A percentile compares a stretch with the other conserved stretches of the same genome.
phyloP scores from a whole-genome alignment of 2,888 invertebrate species.

The Euzophera pinguis region DNA sequence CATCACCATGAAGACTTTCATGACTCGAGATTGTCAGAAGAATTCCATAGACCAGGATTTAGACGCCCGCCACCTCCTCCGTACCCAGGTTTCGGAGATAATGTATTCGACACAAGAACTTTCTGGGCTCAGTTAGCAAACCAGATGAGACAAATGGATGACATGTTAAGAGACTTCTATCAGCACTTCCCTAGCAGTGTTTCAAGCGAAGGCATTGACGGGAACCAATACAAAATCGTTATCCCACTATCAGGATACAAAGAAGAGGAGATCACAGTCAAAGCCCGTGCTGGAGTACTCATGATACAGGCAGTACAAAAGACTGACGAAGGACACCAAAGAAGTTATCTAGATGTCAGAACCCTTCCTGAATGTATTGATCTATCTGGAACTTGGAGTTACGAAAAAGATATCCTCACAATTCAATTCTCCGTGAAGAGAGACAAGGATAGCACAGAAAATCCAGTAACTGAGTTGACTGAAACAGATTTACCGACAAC shows the following conservation, averaged over 20 bases:
- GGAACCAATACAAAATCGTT: constrained; percentile 49
- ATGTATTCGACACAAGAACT: constrained; percentile 48
- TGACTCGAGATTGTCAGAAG: background rate
- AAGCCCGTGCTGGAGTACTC: constrained; percentile 51
- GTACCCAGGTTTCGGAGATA: constrained; percentile 29
- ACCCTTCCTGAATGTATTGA: constrained; percentile 45
- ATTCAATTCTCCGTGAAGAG: constrained; percentile 49
- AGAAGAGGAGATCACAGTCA: constrained; percentile 60
- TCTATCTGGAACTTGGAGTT: constrained; percentile 54
- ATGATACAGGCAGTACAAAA: constrained; percentile 58
- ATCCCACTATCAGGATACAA: constrained; percentile 47
- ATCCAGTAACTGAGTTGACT: constrained; percentile 17
- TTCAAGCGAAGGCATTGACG: constrained; percentile 37
- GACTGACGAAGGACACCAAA: constrained; percentile 24
- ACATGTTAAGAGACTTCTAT: constrained; percentile 40
- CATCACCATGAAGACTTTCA: constrained; percentile 9
- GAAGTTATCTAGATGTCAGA: constrained; percentile 45
- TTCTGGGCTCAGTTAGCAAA: constrained; percentile 50
- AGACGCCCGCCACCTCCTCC: constrained; percentile 17
- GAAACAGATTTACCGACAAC: constrained; percentile 12
- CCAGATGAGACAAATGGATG: constrained; percentile 47
- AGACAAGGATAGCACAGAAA: constrained; percentile 14
- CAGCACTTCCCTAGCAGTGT: constrained; percentile 39
- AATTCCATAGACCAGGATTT: constrained; percentile 4
- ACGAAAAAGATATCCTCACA: constrained; percentile 39